Percentiles rank a stretch among this genome's conserved stretches.
Evolutionary conservation across 2,113 vertebrate genomes (phyloP).

Genomic region (Lepus europaeus): DNA sequence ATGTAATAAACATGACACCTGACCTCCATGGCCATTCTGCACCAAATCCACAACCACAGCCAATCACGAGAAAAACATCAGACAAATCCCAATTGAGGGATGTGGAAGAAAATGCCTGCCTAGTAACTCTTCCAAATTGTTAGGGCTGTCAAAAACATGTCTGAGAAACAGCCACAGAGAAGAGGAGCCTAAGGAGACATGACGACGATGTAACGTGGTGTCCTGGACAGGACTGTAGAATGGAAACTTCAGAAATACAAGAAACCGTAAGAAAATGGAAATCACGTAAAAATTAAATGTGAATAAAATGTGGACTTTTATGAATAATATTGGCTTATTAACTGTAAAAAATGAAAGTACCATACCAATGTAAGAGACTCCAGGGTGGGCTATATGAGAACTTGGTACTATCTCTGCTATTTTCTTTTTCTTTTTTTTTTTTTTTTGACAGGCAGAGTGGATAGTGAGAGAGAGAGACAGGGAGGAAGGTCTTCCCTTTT

Average conservation of each 20-base stretch:
- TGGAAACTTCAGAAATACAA: too few species aligned
- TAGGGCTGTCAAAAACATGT: background rate
- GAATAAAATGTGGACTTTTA: background rate
- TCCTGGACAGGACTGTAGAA: background rate
- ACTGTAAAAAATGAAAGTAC: background rate
- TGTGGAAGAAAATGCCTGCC: background rate
- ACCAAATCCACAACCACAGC: background rate
- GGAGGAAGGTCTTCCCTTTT: too few species aligned
- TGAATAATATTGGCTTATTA: constrained; percentile 24
- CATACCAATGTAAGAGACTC: background rate
- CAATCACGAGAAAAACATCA: constrained; percentile 27
- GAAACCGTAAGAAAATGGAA: background rate
- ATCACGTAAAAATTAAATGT: background rate
- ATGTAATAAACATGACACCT: background rate
- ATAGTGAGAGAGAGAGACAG: too few species aligned
- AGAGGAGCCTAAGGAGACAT: background rate
- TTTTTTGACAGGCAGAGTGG: too few species aligned
- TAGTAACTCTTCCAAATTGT: background rate
- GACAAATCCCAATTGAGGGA: background rate
- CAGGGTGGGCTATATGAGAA: background rate
- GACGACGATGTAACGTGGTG: background rate
- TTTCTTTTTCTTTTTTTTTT: background rate
- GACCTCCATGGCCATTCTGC: background rate
- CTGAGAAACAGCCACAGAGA: background rate
- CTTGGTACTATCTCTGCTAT: background rate